These are phyloP conservation scores for Melanogrammus aeglefinus DNA, from an alignment of 2,797 vertebrate species.

Conservation along the genomic window DNA sequence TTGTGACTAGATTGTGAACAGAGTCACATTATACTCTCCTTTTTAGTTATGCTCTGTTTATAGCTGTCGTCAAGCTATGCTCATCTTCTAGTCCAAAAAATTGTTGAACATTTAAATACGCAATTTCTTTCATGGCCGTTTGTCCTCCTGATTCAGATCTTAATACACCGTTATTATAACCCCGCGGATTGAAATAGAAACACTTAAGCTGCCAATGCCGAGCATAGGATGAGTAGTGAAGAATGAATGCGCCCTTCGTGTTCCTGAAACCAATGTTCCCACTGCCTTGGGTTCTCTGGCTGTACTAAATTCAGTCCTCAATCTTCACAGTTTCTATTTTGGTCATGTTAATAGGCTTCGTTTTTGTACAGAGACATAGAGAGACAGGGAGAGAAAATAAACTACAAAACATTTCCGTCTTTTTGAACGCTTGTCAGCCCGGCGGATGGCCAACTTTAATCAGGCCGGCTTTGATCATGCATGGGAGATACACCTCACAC, in stretches of 20 bases:
- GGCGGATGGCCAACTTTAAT: slow-evolving; percentile 49
- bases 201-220: neutral
- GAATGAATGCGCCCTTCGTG: neutral
- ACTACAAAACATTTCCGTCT: slow-evolving; percentile 10
- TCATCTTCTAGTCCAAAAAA: neutral
- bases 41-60: too few species aligned
- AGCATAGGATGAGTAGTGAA: neutral
- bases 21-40: neutral
- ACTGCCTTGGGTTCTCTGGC: neutral
- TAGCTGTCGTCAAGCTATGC: neutral
- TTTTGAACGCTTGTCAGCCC: slow-evolving; percentile 19
- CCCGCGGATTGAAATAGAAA: neutral
- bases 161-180: slow-evolving; percentile 1
- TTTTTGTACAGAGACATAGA: slow-evolving; percentile 10
- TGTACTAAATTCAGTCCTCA: slow-evolving; percentile 1
- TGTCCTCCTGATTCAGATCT: neutral
- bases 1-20: neutral
- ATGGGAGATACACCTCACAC: slow-evolving; percentile 14
- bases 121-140: neutral
- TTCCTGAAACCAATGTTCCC: neutral
- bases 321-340: slow-evolving; percentile 23
- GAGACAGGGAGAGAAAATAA: neutral
- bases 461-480: slow-evolving; percentile 56
- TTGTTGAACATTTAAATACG: neutral
- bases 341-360: slow-evolving; percentile 22